Conservation (phyloP, 2,797 vertebrate genomes). For the Gobio occitaniae region DNA sequence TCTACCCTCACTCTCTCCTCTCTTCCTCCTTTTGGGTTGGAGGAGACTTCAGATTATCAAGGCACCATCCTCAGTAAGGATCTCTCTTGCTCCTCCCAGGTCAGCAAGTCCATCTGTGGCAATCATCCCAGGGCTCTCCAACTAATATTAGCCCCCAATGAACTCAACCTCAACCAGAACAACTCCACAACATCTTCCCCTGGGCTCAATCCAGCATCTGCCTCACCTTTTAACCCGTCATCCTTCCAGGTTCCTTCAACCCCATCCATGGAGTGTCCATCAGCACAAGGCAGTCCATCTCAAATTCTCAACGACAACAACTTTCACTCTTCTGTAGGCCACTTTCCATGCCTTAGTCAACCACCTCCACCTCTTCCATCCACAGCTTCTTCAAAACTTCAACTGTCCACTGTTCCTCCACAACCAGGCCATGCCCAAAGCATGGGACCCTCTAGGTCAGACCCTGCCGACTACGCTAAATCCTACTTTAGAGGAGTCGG, state of each 20-base stretch:
- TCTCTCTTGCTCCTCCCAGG: slow-evolving; percentile 80
- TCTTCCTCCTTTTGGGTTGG: slow-evolving; percentile 90
- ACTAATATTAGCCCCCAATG: slow-evolving; percentile 82
- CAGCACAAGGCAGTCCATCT: slow-evolving; percentile 50
- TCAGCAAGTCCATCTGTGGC: slow-evolving; percentile 81
- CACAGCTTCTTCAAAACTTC: slow-evolving; percentile 72
- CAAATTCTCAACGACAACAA: slow-evolving; percentile 67
- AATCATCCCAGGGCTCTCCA: slow-evolving; percentile 84
- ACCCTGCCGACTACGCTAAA: slow-evolving; percentile 72
- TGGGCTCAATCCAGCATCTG: slow-evolving; percentile 35
- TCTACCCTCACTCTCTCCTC: slow-evolving; percentile 88
- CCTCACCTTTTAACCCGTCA: slow-evolving; percentile 47
- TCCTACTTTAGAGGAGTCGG: slow-evolving; percentile 80
- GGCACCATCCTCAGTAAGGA: slow-evolving; percentile 86
- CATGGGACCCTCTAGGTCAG: slow-evolving; percentile 56
- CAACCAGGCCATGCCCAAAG: slow-evolving; percentile 54
- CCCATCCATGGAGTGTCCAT: slow-evolving; percentile 58
- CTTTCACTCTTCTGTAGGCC: slow-evolving; percentile 72
- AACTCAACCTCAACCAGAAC: slow-evolving; percentile 67
- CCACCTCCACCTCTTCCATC: slow-evolving; percentile 60
- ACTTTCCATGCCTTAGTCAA: slow-evolving; percentile 77
- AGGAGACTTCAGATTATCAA: slow-evolving; percentile 89
- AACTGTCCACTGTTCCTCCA: slow-evolving; percentile 79
- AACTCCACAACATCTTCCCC: slow-evolving; percentile 43
- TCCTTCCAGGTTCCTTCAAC: slow-evolving; percentile 51